phyloP scores from a whole-genome alignment of 2,797 vertebrate genomes.

The Pampus argenteus region DNA sequence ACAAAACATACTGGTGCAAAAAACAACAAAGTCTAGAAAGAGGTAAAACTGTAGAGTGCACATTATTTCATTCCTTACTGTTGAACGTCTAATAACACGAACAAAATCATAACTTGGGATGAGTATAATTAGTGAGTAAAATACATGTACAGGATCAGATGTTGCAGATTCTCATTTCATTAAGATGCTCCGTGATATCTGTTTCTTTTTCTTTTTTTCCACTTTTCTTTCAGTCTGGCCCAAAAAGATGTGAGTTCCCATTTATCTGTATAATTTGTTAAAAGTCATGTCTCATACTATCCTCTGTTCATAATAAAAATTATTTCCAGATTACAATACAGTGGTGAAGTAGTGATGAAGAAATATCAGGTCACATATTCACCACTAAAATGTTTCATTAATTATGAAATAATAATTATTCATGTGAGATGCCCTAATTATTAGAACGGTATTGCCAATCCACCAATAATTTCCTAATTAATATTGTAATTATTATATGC shows the following conservation, averaged over 20 bases:
- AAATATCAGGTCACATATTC: constrained; percentile 56
- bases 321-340: constrained; percentile 20
- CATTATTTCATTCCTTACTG: not conserved
- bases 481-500: constrained; percentile 60
- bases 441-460: constrained; percentile 56
- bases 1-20: constrained; percentile 1
- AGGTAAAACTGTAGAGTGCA: not conserved
- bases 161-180: not conserved
- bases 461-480: constrained; percentile 66
- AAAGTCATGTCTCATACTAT: constrained; percentile 26
- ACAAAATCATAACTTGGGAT: not conserved
- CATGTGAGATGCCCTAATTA: constrained; percentile 65
- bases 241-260: constrained; percentile 18
- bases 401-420: constrained; percentile 72
- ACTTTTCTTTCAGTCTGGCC: not conserved
- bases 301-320: not conserved
- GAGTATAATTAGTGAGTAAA: constrained; percentile 1
- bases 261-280: constrained; percentile 41
- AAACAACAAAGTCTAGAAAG: not conserved
- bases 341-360: constrained; percentile 3
- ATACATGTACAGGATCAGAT: constrained; percentile 1
- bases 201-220: not conserved
- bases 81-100: not conserved
- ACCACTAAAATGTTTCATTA: constrained; percentile 60
- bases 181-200: not conserved